Percentiles rank a stretch among this genome's conserved stretches.
Evolutionary conservation across 2,888 invertebrate genomes (phyloP).

Genomic region (Onthophagus sagittarius): DNA sequence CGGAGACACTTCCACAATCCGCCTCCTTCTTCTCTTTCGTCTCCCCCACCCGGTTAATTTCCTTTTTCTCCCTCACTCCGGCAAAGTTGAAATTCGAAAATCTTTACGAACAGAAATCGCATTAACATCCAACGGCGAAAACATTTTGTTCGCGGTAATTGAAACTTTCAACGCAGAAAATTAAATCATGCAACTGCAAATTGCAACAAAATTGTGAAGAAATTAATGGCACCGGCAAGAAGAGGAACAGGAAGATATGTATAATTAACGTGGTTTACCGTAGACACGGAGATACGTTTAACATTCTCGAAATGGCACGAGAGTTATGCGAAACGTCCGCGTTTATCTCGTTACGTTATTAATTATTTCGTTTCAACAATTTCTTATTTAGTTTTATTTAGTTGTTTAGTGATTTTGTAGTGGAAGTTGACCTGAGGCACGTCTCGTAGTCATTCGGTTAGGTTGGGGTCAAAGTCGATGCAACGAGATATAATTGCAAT

Average conservation of each 20-base stretch:
- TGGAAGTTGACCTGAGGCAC: not conserved
- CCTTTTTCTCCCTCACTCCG: too few species aligned
- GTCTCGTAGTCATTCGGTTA: not conserved
- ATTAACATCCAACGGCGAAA: not conserved
- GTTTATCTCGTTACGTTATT: not conserved
- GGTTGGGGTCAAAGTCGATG: not conserved
- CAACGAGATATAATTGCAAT: not conserved
- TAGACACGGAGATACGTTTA: not conserved
- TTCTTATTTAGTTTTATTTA: not conserved
- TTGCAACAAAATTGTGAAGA: not conserved
- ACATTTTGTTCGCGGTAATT: not conserved
- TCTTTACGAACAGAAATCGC: not conserved
- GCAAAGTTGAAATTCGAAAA: too few species aligned
- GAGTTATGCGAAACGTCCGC: not conserved
- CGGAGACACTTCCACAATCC: not conserved
- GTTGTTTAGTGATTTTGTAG: not conserved
- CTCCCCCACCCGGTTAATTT: not conserved
- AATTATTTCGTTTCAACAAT: not conserved
- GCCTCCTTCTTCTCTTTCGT: not conserved
- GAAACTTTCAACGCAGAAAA: not conserved
- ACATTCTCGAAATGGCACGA: not conserved
- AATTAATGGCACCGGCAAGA: not conserved
- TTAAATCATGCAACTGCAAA: not conserved
- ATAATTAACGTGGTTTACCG: not conserved
- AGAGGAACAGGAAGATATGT: not conserved